These are phyloP conservation scores for Hydrocynus forskahlii DNA, from an alignment of 2,797 vertebrate species.

Conservation along the genomic window DNA sequence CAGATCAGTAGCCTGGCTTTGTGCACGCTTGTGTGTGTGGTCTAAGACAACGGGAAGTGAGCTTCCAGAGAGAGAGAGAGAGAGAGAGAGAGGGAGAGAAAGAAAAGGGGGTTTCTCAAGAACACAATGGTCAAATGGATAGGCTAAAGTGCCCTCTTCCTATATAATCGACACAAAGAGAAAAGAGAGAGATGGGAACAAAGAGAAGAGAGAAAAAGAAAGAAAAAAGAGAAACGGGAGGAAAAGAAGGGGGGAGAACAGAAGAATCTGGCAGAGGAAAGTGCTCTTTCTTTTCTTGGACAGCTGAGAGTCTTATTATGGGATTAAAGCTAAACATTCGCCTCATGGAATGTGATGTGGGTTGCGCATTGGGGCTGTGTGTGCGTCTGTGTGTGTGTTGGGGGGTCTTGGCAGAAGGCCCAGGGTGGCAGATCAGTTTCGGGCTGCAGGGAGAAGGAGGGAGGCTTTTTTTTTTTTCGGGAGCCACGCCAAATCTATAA, in stretches of 20 bases:
- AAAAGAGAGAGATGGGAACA: conserved; percentile 36
- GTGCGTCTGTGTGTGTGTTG: conserved; percentile 30
- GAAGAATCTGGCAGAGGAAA: conserved; percentile 76
- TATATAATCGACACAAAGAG: conserved; percentile 47
- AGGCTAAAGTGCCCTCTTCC: conserved; percentile 60
- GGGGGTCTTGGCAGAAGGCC: conserved; percentile 51
- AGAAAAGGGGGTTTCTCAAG: conserved; percentile 41
- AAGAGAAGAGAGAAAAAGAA: conserved; percentile 41
- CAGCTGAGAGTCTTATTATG: conserved; percentile 87
- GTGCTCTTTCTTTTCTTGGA: conserved; percentile 80
- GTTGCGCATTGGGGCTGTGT: conserved; percentile 45
- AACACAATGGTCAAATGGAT: conserved; percentile 29
- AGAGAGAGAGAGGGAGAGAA: conserved; percentile 43
- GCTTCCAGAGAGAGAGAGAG: conserved; percentile 51
- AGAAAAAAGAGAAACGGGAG: conserved; percentile 50
- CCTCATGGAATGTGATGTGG: conserved; percentile 76
- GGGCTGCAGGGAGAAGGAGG: conserved; percentile 36
- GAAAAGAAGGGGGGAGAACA: conserved; percentile 47
- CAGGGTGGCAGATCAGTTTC: conserved; percentile 61
- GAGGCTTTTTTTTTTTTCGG: conserved; percentile 18
- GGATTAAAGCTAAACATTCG: conserved; percentile 84
- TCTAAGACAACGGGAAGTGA: conserved; percentile 61
- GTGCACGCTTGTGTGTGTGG: conserved; percentile 47
- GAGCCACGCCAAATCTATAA: conserved; percentile 49
- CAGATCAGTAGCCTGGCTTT: neutral